Base-by-base conservation (phyloP, 1,140 invertebrate genomes). In the Acromyrmex echinatior region DNA sequence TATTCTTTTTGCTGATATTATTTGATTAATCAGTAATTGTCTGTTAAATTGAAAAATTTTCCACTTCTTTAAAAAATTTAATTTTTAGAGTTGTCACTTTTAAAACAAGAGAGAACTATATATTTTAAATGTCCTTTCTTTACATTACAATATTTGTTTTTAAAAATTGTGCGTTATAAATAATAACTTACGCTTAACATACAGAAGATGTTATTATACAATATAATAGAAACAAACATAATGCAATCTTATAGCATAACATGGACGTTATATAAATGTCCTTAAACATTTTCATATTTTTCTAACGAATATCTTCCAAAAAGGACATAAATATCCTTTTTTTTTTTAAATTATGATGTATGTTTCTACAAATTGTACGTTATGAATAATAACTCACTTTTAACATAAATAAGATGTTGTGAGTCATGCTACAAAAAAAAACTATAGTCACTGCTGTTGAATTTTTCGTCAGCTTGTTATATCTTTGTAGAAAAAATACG, bases 381-480 rank as follows among this genome's bases (percentile, higher is more conserved):
- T 35, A 10, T 21, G 31, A 39, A 68, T 70, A 70, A 68, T 56
- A 53, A 68, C 28, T 65, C 25, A 56, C 28, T 6, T 63, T 0
- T 62, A 49, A 18, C 6, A n/a, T 45, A 25, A 76, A 78, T 28
- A 45, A 25, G 5, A 45, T 65, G 16, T 45, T 45, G n/a, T 21
- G 21, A 21, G 21, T 14, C 1, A n/a, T n/a, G 18, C 10, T 1
- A 14, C 14, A 10, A 2, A 16, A 31, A 25, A 39, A 77, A 58
- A 62, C 7, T 60, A 5, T 35, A 76, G 21, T 60, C 3, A 77
- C 16, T 9, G 39, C 16, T 35, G 0, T 3, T 14, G 9, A 70
- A 56, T 45, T 71, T 71, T 79, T 16, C 28, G n/a, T n/a, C n/a
- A 49, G 45, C 35, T 80, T 35, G 45, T 70, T 53, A 70, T 21